Evolutionary conservation across 53 echinoderm and acorn worm genomes (phyloP), one percentile per base, ranked within the genome.

Genomic region (Paracentrotus lividus): DNA sequence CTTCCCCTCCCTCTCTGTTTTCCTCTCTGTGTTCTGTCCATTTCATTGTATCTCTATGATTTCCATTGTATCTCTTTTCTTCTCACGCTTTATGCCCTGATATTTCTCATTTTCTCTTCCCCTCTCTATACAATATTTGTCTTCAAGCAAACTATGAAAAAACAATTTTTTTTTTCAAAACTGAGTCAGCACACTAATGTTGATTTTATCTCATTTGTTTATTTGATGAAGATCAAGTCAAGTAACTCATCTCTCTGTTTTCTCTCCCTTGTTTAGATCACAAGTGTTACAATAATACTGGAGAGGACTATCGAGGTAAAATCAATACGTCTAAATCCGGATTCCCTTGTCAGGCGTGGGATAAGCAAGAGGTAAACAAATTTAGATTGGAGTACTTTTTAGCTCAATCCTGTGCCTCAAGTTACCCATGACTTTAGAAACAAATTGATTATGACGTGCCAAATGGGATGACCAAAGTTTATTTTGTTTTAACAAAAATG

Each of bases 281-380:
- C 53, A 93, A 68, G 4, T 98, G 99, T 85, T 98, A 95, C 84
- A 97, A 97, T 84, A 96, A 90, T 69, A 95, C 94, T 27, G 99
- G 99, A 6, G 95, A 94, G 59, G 53, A 93, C 66, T 98, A 97
- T 88, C 26, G 97, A 93, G 99, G 99, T 24, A 95, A 94, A 75
- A 91, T 98, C 52, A 98, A 97, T 78, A 93, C 54, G 26, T 97
- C 97, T 24, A 94, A 94, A 55, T 95, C 96, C 51, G 99, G 99
- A 16, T 93, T 93, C 32, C 65, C 58, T 18, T 98, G 99, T 32
- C 96, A 95, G 77, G 91, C 96, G 0, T 98, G 99, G 99, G 94
- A 96, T 53, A 77, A 92, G 34, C 92, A 92, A 57, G 57, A 92
- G 81, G 92, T 92, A 57, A 0, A 34, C 5, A 81, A 44, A 47